A percentile compares a stretch with the other conserved stretches of the same genome.
Conservation (phyloP, 2,888 invertebrate genomes). For the Drosophila formosana region DNA sequence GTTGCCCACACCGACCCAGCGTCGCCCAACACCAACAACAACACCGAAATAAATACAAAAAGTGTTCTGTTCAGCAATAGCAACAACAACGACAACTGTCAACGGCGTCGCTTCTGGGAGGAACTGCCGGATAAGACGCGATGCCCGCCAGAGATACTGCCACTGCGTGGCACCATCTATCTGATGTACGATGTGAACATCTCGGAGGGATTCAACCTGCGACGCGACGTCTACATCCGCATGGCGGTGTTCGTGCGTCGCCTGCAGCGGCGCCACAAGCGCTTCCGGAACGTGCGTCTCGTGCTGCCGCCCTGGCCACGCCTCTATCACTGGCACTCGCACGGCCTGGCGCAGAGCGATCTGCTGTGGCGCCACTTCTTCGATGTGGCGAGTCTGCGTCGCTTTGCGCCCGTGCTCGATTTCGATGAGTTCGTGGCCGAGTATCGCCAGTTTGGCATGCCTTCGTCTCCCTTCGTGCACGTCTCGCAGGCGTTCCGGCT, state of each 20-base stretch:
- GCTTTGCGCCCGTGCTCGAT: constrained; percentile 92
- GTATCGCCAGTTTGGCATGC: constrained; percentile 81
- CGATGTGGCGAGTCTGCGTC: constrained; percentile 91
- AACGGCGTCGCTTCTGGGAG: constrained; percentile 33
- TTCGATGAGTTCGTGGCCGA: constrained; percentile 91
- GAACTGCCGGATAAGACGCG: constrained; percentile 16
- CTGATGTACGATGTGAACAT: constrained; percentile 97
- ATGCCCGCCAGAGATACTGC: constrained; percentile 55
- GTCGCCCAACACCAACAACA: constrained; percentile 23
- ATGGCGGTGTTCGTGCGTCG: constrained; percentile 93
- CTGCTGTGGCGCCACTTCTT: constrained; percentile 95
- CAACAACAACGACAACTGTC: constrained; percentile 33
- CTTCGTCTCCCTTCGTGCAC: constrained; percentile 79
- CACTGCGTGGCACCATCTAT: constrained; percentile 85
- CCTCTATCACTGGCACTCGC: constrained; percentile 95
- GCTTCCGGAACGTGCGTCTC: constrained; percentile 87
- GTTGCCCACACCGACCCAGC: constrained; percentile 5
- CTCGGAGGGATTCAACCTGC: constrained; percentile 98
- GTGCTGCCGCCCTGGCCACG: constrained; percentile 97
- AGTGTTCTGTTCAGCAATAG: not conserved
- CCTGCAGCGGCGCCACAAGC: constrained; percentile 86
- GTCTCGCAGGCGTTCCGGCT: constrained; percentile 93
- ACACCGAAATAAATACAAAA: constrained; percentile 5
- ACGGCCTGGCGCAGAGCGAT: constrained; percentile 87
- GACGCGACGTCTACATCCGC: constrained; percentile 97